Percentiles rank a stretch among this genome's conserved stretches.
These are phyloP conservation scores for Carettochelys insculpta DNA, from an alignment of 2,113 vertebrate species.

Conservation along the genomic window DNA sequence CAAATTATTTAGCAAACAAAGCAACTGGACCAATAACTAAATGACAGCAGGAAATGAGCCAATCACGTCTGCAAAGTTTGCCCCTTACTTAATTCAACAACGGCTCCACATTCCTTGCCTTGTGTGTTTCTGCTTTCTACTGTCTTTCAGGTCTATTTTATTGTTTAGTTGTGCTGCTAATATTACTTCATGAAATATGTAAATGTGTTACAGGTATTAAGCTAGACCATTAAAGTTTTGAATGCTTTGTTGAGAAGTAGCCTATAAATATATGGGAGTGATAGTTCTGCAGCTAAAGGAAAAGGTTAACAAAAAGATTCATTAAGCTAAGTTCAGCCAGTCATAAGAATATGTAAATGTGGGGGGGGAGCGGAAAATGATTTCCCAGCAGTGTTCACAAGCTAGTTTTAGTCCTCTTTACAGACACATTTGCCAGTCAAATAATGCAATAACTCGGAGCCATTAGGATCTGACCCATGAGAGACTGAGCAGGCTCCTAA, in stretches of 20 bases:
- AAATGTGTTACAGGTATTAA: background rate
- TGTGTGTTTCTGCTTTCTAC: background rate
- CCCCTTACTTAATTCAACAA: background rate
- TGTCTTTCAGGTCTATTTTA: background rate
- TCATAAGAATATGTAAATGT: background rate
- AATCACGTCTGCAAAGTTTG: background rate
- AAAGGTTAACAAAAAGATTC: background rate
- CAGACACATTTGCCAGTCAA: background rate
- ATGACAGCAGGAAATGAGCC: constrained; percentile 27
- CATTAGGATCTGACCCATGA: background rate
- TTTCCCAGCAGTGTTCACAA: too few relatives aligned
- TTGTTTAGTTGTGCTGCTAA: background rate
- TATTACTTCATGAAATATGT: background rate
- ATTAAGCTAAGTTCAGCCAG: background rate
- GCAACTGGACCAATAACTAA: constrained; percentile 24
- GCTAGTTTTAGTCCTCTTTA: constrained; percentile 15
- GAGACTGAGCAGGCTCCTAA: background rate
- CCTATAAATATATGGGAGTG: background rate
- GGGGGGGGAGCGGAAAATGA: too few relatives aligned
- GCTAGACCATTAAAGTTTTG: background rate
- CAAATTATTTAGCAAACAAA: constrained; percentile 30
- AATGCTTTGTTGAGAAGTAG: background rate
- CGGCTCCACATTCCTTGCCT: background rate
- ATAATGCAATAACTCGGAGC: background rate
- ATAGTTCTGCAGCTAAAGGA: background rate